A percentile compares a stretch with the other conserved stretches of the same genome.
phyloP scores from a whole-genome alignment of 2,113 vertebrate genomes.

The Catharus fuscescens region DNA sequence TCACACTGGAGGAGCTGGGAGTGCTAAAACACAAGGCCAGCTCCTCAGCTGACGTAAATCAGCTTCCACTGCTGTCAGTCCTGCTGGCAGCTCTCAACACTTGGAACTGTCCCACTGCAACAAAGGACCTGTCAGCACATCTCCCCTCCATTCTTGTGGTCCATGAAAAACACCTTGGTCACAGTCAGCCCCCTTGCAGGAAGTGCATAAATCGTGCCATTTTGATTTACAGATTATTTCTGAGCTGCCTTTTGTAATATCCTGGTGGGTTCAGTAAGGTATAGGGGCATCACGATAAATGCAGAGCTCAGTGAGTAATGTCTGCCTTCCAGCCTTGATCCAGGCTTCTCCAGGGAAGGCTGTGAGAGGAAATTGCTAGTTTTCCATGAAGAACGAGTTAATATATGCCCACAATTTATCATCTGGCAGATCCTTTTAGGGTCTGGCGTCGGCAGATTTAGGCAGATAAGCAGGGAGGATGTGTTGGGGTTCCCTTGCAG shows the following conservation, averaged over 20 bases:
- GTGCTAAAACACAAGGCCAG: neutral
- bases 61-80: neutral
- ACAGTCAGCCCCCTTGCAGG: neutral
- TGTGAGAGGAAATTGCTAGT: neutral
- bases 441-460: neutral
- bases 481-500: neutral
- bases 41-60: constrained; percentile 22
- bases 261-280: neutral
- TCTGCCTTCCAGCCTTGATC: neutral
- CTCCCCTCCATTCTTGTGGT: constrained; percentile 17
- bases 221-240: constrained; percentile 25
- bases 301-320: neutral
- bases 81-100: constrained; percentile 16
- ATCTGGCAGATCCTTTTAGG: neutral
- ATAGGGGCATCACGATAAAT: neutral
- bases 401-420: neutral
- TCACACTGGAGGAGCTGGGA: constrained; percentile 18
- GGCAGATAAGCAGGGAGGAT: neutral
- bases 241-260: neutral
- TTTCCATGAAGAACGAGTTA: neutral
- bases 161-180: constrained; percentile 18
- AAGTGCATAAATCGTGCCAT: neutral
- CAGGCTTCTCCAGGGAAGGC: neutral
- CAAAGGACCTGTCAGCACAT: constrained; percentile 34
- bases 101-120: accelerated